Evolutionary conservation across 2,113 vertebrate genomes (phyloP).

Genomic region (Perognathus longimembris): DNA sequence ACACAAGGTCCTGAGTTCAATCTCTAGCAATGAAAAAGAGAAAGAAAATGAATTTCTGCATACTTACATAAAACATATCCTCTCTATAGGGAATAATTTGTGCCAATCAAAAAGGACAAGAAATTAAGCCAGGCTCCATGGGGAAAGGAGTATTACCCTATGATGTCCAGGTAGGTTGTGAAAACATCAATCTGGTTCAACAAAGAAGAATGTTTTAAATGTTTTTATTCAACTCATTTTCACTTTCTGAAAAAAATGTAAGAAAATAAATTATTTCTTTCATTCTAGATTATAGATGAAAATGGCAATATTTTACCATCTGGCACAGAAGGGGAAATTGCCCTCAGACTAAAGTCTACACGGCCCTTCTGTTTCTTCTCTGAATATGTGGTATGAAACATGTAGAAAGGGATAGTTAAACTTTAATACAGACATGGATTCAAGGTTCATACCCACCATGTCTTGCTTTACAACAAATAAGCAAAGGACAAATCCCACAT

Average conservation of each 20-base stretch:
- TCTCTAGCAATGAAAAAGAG: no score
- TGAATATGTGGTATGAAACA: slow-evolving; percentile 85
- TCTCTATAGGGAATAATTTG: slow-evolving; percentile 87
- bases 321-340: slow-evolving; percentile 89
- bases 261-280: slow-evolving; percentile 46
- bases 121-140: slow-evolving; percentile 89
- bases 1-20: no score
- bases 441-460: background rate
- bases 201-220: background rate
- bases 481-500: slow-evolving; percentile 29
- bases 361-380: slow-evolving; percentile 88
- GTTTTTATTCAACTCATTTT: background rate
- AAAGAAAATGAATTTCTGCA: background rate
- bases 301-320: slow-evolving; percentile 82
- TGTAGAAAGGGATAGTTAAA: background rate
- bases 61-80: background rate
- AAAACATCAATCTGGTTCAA: background rate
- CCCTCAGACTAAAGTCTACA: slow-evolving; percentile 83
- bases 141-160: slow-evolving; percentile 84
- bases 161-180: slow-evolving; percentile 86
- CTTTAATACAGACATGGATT: background rate
- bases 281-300: slow-evolving; percentile 88
- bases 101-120: slow-evolving; percentile 88
- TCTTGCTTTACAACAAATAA: background rate
- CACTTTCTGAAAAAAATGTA: background rate